These are phyloP conservation scores for Fundulus diaphanus DNA, from an alignment of 2,797 vertebrate genomes.

Conservation along the genomic window DNA sequence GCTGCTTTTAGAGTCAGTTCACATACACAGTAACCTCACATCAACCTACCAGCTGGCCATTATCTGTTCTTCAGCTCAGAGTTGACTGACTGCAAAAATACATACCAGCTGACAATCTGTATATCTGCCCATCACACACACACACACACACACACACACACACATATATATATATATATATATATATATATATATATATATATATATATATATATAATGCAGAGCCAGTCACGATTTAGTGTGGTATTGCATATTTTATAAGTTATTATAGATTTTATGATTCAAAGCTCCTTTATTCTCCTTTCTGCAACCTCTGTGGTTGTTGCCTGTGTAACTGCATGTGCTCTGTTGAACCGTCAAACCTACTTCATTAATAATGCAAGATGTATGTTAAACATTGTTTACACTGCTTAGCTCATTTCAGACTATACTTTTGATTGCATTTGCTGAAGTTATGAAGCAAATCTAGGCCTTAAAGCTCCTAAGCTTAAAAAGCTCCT, in stretches of 20 bases:
- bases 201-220: not conserved
- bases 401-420: not conserved
- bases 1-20: constrained; percentile 74
- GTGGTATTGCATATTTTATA: not conserved
- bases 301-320: not conserved
- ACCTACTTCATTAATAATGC: constrained; percentile 1
- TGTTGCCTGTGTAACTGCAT: not conserved
- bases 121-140: too few relatives aligned
- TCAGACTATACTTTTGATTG: not conserved
- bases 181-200: too few relatives aligned
- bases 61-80: constrained; percentile 67
- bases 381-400: constrained; percentile 1
- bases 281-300: not conserved
- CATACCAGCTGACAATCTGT: constrained; percentile 31
- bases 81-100: constrained; percentile 60
- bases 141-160: too few relatives aligned
- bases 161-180: too few relatives aligned
- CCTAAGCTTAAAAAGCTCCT: not conserved
- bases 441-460: not conserved
- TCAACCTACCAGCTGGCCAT: constrained; percentile 67
- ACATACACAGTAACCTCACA: constrained; percentile 70
- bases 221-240: not conserved
- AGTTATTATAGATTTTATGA: not conserved
- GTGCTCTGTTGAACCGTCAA: not conserved
- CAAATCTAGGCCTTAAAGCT: not conserved